Evolutionary conservation across 2,888 invertebrate species (phyloP), one percentile per base, ranked within the genome.

Genomic region (Sminthurinus aureus): DNA sequence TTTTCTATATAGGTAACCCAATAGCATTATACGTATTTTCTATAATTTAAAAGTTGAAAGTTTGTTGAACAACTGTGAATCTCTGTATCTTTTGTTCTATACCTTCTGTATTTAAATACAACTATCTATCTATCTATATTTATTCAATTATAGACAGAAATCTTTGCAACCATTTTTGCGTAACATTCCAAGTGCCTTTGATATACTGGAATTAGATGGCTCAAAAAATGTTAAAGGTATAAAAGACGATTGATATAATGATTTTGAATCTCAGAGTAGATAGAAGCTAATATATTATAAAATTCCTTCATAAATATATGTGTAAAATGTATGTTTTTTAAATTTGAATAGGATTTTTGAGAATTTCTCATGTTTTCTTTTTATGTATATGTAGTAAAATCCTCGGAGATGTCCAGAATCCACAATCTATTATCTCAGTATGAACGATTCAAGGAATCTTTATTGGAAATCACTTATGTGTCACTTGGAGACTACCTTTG

Each of bases 401-500:
- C 67, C n/a, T 73, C 71, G 22, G 84, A 86, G 22, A 12, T 84
- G 1, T 9, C n/a, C 0, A 84, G 81, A 67, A 64, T 81, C 9
- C 83, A 81, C 67, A 64, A 64, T 0, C 67, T 87, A 0, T 24
- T 88, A 66, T 82, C 78, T 67, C 82, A 82, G 22, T 87, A 87
- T 73, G 71, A 81, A 50, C 83, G 83, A 67, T 85, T 84, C 82
- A 84, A 84, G 20, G 18, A 82, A n/a, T 81, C 80, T 2, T 86
- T 74, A 24, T 77, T 86, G 24, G 82, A 84, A 83, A 81, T 88
- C 6, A 81, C 85, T 0, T 88, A 85, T 84, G 87, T 86, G 11
- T 94, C 96, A 0, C 93, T 98, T 18, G 93, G 95, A 0, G 98
- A 98, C 89, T 98, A 98, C 91, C 94, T 98, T 90, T 96, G 97